Evolutionary conservation across 2,797 vertebrate genomes (phyloP).

Genomic region (Enteromius radiatus): DNA sequence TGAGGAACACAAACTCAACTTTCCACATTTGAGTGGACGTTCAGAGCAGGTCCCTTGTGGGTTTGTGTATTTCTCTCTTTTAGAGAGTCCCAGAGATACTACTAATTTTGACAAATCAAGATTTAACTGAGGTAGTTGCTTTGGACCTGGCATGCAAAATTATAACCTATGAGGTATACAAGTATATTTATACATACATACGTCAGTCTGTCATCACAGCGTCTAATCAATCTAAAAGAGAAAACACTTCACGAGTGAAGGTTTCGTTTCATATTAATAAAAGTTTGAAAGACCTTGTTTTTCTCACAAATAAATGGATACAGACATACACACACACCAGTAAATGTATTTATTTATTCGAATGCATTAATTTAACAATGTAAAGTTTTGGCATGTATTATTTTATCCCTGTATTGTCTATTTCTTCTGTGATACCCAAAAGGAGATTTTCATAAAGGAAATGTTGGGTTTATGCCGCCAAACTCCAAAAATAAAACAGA

Average conservation of each 20-base stretch:
- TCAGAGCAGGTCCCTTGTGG: neutral
- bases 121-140: neutral
- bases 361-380: neutral
- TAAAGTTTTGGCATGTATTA: neutral
- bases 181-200: neutral
- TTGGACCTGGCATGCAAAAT: conserved; percentile 2
- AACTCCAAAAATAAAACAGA: neutral
- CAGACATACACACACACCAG: neutral
- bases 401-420: neutral
- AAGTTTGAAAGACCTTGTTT: neutral
- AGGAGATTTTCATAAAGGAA: neutral
- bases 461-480: neutral
- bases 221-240: neutral
- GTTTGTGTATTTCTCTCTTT: neutral
- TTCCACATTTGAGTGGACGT: conserved; percentile 58
- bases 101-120: neutral
- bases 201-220: neutral
- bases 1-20: conserved; percentile 66
- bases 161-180: neutral
- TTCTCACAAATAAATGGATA: neutral
- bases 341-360: neutral
- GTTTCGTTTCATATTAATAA: neutral
- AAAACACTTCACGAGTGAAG: neutral
- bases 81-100: neutral
- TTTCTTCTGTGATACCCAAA: neutral